Base-by-base conservation (phyloP, 2,888 invertebrate genomes). In the Andrena minutula region DNA sequence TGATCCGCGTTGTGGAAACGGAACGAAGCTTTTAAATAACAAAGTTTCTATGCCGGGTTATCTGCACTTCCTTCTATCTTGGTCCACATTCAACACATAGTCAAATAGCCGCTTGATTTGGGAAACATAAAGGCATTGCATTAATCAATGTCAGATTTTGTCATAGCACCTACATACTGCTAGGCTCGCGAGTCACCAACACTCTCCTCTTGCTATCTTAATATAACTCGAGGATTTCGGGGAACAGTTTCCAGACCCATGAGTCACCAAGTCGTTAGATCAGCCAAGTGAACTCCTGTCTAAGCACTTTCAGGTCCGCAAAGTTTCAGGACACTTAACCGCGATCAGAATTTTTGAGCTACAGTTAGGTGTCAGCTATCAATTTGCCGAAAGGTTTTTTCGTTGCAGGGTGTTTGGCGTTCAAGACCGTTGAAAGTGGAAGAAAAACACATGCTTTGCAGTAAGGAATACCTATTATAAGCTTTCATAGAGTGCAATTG, bases 201-300 rank as follows among this genome's bases (percentile, higher is more conserved):
- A 41, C 41, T 16, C 12, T 16, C 41, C 16, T 41, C 41, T 0
- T 4, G 12, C 16, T 41, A 16, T 41, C 41, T 41, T 41, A 41
- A 41, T 41, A 41, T 41, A 41, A 41, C 53, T n/a, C 23, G 20
- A 53, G n/a, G 53, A 23, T 53, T n/a, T 23, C 53, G 53, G 41
- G 41, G 56, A 56, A 60, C 30, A 60, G 28, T 28, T 32, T 32
- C 32, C 30, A n/a, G 61, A 32, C 16, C 20, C 61, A 32, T 61
- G 61, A 61, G n/a, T 61, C 61, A 61, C 32, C 32, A 32, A 28
- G 61, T 32, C 61, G 32, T 61, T 63, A 32, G 35, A 41, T 64
- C 35, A 8, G 5, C 20, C 20, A 41, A 5, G 20, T 64, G 10
- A 26, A 41, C 3, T 64, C 26, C 10, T 23, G 26, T 10, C 63